These are phyloP conservation scores for Rugalucina vietnamica DNA, from an alignment of 2,888 invertebrate species.

Conservation along the genomic window DNA sequence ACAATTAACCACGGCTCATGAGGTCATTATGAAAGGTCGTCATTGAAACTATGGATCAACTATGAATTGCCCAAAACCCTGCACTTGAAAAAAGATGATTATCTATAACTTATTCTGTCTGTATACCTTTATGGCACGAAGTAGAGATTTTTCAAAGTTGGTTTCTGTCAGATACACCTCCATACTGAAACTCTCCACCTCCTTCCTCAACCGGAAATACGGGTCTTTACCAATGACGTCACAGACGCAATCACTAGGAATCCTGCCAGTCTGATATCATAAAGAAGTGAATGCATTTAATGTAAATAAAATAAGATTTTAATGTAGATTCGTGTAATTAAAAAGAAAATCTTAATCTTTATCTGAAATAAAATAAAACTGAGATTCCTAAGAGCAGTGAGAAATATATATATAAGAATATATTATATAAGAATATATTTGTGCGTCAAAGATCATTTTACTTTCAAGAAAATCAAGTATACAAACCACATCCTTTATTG, in stretches of 20 bases:
- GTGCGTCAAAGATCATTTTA: too few species aligned
- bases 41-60: not conserved
- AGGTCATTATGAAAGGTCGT: not conserved
- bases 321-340: not conserved
- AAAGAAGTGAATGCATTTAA: not conserved
- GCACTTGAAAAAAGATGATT: too few species aligned
- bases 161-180: slow-evolving; percentile 75
- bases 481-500: slow-evolving; percentile 79
- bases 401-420: too few species aligned
- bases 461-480: too few species aligned
- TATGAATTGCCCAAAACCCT: not conserved
- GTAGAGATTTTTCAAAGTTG: slow-evolving; percentile 69
- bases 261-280: slow-evolving; percentile 64
- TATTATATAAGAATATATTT: too few species aligned
- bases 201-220: slow-evolving; percentile 65
- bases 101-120: not conserved
- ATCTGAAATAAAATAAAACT: too few species aligned
- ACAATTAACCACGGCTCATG: not conserved
- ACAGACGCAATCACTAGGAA: slow-evolving; percentile 66
- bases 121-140: slow-evolving; percentile 67
- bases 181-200: slow-evolving; percentile 67
- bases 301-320: not conserved
- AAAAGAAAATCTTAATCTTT: too few species aligned
- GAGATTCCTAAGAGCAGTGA: too few species aligned
- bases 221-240: slow-evolving; percentile 65